Evolutionary conservation across 37 sponge, comb jelly and placozoan genomes (phyloP).

Genomic region (Tethya wilhelma): DNA sequence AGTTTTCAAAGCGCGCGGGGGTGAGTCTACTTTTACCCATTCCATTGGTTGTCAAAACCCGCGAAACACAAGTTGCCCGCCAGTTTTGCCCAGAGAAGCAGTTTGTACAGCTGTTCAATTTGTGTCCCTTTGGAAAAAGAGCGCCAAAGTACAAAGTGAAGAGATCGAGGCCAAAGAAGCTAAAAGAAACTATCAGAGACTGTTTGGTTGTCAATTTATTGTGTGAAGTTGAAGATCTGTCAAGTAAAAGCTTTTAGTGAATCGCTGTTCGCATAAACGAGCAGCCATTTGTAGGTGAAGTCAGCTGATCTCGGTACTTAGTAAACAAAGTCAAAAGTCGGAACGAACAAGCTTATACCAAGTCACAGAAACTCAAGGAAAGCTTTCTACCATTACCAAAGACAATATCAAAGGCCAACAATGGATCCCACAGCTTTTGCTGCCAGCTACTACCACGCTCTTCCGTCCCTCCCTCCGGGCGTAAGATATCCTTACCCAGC

Average conservation of each 20-base stretch:
- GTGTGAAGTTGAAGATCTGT: no score
- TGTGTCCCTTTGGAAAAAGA: slow-evolving; percentile 10
- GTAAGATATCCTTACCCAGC: slow-evolving; percentile 59
- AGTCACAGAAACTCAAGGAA: slow-evolving; percentile 15
- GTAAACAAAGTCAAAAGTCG: slow-evolving; percentile 27
- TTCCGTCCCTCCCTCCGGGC: slow-evolving; percentile 47
- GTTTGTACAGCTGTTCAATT: slow-evolving; percentile 13
- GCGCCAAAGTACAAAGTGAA: slow-evolving; percentile 19
- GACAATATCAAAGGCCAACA: neutral
- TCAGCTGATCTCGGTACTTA: slow-evolving; percentile 55
- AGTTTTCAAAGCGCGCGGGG: no score
- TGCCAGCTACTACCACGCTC: slow-evolving; percentile 32
- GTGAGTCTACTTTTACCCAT: no score
- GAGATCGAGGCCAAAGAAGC: no score
- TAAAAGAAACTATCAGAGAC: neutral
- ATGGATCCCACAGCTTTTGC: slow-evolving; percentile 65
- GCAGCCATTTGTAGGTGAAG: neutral
- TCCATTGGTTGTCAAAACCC: neutral
- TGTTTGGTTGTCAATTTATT: no score
- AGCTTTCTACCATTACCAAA: neutral
- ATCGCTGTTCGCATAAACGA: no score
- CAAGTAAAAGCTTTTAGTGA: no score
- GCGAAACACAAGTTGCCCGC: neutral
- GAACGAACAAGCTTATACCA: no score
- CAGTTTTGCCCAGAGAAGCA: neutral